A percentile compares a stretch with the other conserved stretches of the same genome.
phyloP scores from a whole-genome alignment of 92 coral and sea anemone species.

The Diadumene lineata region DNA sequence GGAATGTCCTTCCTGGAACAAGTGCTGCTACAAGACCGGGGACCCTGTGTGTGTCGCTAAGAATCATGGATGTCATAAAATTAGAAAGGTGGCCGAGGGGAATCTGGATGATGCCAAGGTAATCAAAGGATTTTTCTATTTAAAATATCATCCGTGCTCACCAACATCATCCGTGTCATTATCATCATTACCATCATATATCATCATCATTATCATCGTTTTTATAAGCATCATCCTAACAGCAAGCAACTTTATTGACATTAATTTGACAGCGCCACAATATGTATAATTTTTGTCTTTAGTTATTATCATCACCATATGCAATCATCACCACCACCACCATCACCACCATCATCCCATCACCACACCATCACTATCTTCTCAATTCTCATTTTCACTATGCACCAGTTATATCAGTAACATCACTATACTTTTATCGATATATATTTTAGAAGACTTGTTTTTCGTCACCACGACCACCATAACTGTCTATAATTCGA shows the following conservation, averaged over 20 bases:
- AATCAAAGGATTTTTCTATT: neutral
- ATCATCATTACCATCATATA: neutral
- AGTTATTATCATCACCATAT: neutral
- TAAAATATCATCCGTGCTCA: no score
- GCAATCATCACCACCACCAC: conserved; percentile 7
- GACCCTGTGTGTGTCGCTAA: conserved; percentile 94
- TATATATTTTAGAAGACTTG: no score
- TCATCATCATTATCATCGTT: neutral
- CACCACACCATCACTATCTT: no score
- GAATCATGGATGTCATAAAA: conserved; percentile 92
- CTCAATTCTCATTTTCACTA: no score
- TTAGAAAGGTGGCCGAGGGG: conserved; percentile 84
- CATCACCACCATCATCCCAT: conserved; percentile 16
- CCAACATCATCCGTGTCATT: neutral
- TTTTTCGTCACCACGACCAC: no score
- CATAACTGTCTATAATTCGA: no score
- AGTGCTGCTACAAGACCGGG: conserved; percentile 90
- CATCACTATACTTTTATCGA: no score
- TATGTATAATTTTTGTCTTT: no score
- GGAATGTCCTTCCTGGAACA: conserved; percentile 98
- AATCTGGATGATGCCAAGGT: conserved; percentile 88
- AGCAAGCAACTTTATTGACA: no score
- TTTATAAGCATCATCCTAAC: neutral
- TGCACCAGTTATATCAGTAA: no score
- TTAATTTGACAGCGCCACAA: no score